Percentiles rank a stretch among this genome's conserved stretches.
These are phyloP conservation scores for Ochotona curzoniae DNA, from an alignment of 2,113 vertebrate genomes.

Conservation along the genomic window DNA sequence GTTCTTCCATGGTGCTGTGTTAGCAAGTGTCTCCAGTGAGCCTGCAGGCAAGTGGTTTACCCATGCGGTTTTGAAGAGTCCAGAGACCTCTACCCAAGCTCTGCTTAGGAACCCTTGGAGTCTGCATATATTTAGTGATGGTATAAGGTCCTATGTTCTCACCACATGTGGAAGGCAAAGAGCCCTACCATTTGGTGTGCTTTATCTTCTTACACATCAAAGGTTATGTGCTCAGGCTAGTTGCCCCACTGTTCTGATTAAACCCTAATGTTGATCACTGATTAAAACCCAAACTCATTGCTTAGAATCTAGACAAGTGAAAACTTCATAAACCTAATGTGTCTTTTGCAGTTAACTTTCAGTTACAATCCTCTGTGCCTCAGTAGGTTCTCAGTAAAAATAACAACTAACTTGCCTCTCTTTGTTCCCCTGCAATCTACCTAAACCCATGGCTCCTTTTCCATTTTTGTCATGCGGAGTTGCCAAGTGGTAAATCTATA, in stretches of 20 bases:
- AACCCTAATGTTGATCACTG: not conserved
- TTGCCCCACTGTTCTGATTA: not conserved
- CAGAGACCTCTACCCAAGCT: not conserved
- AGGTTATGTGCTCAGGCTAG: not conserved
- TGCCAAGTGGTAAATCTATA: not conserved
- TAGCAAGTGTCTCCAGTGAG: not conserved
- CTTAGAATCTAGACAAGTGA: not conserved
- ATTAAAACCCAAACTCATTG: not conserved
- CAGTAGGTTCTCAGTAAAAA: not conserved
- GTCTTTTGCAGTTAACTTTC: not conserved
- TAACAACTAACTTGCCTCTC: constrained; percentile 24
- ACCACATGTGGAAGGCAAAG: not conserved
- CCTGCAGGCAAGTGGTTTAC: not conserved
- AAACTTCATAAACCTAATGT: not conserved
- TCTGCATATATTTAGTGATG: not conserved
- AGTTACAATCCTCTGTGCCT: not conserved
- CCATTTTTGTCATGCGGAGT: not conserved
- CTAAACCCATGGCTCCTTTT: not conserved
- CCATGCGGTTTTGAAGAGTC: not conserved
- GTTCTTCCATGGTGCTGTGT: not conserved
- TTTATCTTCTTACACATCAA: not conserved
- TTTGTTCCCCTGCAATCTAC: not conserved
- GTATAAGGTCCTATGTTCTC: not conserved
- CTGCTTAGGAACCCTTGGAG: not conserved
- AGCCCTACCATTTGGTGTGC: too few relatives aligned